Evolutionary conservation across 2,113 vertebrate genomes (phyloP).

Genomic region (Chiloscyllium plagiosum): DNA sequence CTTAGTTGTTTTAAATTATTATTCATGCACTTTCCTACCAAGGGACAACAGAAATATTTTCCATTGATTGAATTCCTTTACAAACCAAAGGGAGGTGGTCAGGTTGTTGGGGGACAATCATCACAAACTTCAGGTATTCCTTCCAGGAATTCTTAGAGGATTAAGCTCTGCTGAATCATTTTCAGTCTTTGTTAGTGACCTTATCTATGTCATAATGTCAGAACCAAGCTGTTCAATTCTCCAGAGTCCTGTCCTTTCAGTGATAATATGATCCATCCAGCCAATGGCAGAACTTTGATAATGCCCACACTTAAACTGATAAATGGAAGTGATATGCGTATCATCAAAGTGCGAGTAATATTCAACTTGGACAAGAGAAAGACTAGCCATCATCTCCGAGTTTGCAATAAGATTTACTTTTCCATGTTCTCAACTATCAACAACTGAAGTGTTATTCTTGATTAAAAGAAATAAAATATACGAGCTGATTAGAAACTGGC

Average conservation of each 20-base stretch:
- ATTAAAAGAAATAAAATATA: background rate
- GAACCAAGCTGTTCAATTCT: background rate
- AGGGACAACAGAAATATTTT: background rate
- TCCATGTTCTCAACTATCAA: background rate
- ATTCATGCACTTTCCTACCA: background rate
- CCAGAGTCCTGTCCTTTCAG: background rate
- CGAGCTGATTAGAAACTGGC: background rate
- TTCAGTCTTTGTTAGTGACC: background rate
- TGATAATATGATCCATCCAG: background rate
- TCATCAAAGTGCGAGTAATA: background rate
- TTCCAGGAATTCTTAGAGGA: background rate
- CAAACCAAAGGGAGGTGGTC: background rate
- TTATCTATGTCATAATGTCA: background rate
- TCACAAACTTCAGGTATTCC: background rate
- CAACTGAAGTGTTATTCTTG: background rate
- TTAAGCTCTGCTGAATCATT: background rate
- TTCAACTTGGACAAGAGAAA: background rate
- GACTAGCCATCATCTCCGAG: background rate
- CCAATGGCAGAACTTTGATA: background rate
- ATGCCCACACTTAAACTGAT: background rate
- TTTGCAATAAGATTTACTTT: background rate
- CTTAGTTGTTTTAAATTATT: background rate
- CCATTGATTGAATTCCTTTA: background rate
- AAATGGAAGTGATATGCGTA: background rate
- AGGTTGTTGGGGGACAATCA: background rate